Percentiles rank a stretch among this genome's conserved stretches.
Evolutionary conservation across 2,888 invertebrate genomes (phyloP).

Genomic region (Lypha dubia): DNA sequence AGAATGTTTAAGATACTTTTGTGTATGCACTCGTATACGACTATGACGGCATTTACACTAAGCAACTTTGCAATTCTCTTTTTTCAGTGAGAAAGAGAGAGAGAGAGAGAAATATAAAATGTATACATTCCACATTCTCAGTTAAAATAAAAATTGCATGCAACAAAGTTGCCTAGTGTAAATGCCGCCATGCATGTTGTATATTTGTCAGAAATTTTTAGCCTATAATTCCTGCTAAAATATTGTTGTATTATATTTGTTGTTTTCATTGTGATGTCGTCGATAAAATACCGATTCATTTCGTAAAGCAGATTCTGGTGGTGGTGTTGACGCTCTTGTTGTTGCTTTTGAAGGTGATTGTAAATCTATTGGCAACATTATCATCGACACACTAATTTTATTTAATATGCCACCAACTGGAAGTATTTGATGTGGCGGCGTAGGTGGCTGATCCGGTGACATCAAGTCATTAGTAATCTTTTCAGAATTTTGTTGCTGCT

Average conservation of each 20-base stretch:
- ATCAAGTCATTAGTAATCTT: constrained; percentile 56
- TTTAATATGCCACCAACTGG: constrained; percentile 27
- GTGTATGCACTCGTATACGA: too few species aligned
- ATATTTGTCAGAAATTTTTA: background rate
- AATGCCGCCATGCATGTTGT: too few species aligned
- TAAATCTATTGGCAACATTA: constrained; percentile 36
- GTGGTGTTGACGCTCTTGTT: background rate
- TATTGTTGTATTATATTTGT: constrained; percentile 31
- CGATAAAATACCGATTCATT: constrained; percentile 45
- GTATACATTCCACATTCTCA: too few species aligned
- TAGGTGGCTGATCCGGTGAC: constrained; percentile 21
- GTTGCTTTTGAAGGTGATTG: constrained; percentile 10
- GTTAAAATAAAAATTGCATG: too few species aligned
- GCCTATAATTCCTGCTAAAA: constrained; percentile 65
- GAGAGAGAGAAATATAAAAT: too few species aligned
- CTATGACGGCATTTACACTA: too few species aligned
- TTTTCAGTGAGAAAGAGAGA: too few species aligned
- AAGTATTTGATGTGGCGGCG: constrained; percentile 7
- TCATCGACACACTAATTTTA: constrained; percentile 49
- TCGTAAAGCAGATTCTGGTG: constrained; percentile 5
- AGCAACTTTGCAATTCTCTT: too few species aligned
- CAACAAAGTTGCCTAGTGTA: too few species aligned
- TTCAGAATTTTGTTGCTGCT: constrained; percentile 22
- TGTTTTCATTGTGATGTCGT: constrained; percentile 47
- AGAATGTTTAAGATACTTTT: background rate